Evolutionary conservation across 2,888 invertebrate genomes (phyloP), one percentile per base, ranked within the genome.

Genomic region (Lepidochitona cinerea): DNA sequence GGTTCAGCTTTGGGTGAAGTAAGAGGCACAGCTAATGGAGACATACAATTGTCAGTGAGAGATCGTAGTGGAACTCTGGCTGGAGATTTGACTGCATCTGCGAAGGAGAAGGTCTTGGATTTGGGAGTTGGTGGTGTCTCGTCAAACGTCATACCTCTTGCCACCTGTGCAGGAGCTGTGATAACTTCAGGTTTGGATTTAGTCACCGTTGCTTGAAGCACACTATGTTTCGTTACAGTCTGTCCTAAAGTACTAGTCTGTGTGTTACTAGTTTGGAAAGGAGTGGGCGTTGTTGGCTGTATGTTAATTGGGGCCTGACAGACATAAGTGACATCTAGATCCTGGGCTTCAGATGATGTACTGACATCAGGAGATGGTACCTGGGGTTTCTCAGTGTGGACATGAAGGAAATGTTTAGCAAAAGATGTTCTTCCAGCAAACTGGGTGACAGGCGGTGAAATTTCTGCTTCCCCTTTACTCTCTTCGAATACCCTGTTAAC

Each of bases 51-150:
- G 23, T 59, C 59, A 29, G 59, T 59, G 4, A 59, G 5, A 29
- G 59, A 18, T 26, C 59, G 59, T 32, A 59, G 32, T 59, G 59
- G 59, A 29, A 32, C 29, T 26, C 59, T 1, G 59, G 29, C 26
- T 59, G 59, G 59, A 59, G 59, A 59, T 29, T 59, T 59, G 59
- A 59, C 59, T 2, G 59, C 59, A 26, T 59, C 59, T 29, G 59
- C 59, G 29, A 59, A 59, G 23, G 59, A 29, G 9, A 18, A 41
- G 29, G 18, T 23, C 14, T 23, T 29, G 14, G 12, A 14, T 4
- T 14, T 23, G 14, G 59, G 59, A 14, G 3, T 29, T 29, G 59
- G 59, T 12, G 59, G 59, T 4, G 59, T 29, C 29, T 23, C 29
- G 29, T 29, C 59, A 59, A 59, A 59, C 12, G 14, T 7, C 26